Conservation (phyloP, 2,888 invertebrate species). For the Caenorhabditis panamensis region DNA sequence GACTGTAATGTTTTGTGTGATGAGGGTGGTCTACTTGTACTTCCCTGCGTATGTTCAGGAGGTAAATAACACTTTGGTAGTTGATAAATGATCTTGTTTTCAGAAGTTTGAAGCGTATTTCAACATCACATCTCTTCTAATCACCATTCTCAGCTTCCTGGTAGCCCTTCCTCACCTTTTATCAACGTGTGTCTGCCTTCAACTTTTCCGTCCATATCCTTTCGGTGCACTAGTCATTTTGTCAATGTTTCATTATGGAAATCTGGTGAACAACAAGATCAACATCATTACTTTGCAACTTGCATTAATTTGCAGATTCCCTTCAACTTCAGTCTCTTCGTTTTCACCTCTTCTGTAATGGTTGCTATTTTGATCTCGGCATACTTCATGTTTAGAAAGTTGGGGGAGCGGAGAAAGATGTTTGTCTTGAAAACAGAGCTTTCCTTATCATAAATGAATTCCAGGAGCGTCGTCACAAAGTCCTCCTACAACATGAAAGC, state of each 20-base stretch:
- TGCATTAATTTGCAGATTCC: too few species aligned
- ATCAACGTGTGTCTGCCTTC: not conserved
- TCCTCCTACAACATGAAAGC: conserved; percentile 3
- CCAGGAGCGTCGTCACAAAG: not conserved
- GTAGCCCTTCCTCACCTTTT: not conserved
- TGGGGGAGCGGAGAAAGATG: not conserved
- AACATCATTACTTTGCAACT: too few species aligned
- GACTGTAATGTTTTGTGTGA: not conserved
- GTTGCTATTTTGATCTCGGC: not conserved
- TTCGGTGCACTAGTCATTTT: conserved; percentile 13
- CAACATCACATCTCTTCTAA: not conserved
- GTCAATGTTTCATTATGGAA: not conserved
- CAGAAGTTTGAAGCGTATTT: not conserved
- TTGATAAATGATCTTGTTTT: not conserved
- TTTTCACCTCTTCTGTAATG: not conserved
- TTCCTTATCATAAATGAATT: too few species aligned
- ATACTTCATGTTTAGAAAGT: conserved; percentile 1
- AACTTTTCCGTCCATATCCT: not conserved
- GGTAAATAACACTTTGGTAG: not conserved
- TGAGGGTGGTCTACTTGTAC: not conserved
- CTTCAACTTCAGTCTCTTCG: not conserved
- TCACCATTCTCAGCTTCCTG: not conserved
- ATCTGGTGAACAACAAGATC: not conserved
- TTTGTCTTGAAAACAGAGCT: not conserved
- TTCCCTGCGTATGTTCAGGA: not conserved